phyloP scores from a whole-genome alignment of 2,113 vertebrate genomes.

The Ailuropoda melanoleuca region DNA sequence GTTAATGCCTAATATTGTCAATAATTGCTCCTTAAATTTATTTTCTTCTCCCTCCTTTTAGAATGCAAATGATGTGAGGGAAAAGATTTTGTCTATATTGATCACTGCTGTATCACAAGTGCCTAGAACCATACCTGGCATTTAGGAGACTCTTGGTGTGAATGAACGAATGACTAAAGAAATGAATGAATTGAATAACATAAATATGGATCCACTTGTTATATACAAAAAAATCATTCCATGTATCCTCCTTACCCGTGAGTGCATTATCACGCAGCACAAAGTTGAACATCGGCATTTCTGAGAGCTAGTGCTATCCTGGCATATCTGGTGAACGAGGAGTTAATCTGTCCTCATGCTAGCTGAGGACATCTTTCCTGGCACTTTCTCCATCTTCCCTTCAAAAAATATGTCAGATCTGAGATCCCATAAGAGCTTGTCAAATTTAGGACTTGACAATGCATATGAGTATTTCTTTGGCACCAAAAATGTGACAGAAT shows the following conservation, averaged over 20 bases:
- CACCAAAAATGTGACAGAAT: constrained; percentile 53
- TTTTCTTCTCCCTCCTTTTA: not conserved
- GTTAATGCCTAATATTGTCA: not conserved
- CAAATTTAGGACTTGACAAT: constrained; percentile 64
- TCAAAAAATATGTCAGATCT: constrained; percentile 54
- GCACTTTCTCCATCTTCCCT: constrained; percentile 37
- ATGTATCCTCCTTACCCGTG: not conserved
- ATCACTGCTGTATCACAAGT: not conserved
- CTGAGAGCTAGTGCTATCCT: not conserved
- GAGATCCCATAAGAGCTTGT: constrained; percentile 52
- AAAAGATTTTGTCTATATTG: not conserved
- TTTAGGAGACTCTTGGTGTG: not conserved
- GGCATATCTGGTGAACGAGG: not conserved
- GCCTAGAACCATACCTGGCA: not conserved
- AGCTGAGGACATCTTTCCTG: constrained; percentile 57
- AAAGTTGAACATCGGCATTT: no score
- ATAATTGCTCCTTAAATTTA: not conserved
- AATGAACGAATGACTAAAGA: not conserved
- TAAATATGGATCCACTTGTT: not conserved
- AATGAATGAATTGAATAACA: not conserved
- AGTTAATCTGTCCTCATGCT: constrained; percentile 31
- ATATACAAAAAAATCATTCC: not conserved
- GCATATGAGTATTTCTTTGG: constrained; percentile 65
- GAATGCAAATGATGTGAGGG: not conserved
- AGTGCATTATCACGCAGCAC: not conserved